Evolutionary conservation across 2,113 vertebrate genomes (phyloP), one percentile per base, ranked within the genome.

Genomic region (Austrofundulus limnaeus): DNA sequence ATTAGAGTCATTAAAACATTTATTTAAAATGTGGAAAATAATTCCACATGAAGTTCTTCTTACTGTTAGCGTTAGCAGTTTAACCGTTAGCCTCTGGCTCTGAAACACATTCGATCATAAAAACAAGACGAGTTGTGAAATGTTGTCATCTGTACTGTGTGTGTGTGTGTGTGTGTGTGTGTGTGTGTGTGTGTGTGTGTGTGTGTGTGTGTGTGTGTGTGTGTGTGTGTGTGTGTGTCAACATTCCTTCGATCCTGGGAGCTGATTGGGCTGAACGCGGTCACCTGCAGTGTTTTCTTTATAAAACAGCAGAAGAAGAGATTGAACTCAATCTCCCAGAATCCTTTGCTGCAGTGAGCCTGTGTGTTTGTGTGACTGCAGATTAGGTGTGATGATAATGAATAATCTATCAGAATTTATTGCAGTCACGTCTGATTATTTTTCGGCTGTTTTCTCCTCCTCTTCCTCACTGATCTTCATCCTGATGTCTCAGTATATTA

Each of bases 341-440:
- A 66, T 84, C 61, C 81, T 88, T 90, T 89, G 89, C 85, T 89
- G 52, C 70, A 85, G 82, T 85, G 81, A 88, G 83, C 87, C 87
- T 76, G 77, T 86, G 81, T 55, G 0, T 63, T 66, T 86, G 85
- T 82, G 69, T 76, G 77, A 78, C 81, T 77, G 72, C 80, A 75
- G 82, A 83, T 61, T 53, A 61, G 53, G 51, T 72, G 82, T 76
- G 62, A 52, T 64, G 65, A 71, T 75, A 25, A 66, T 38, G 76
- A 38, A 60, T 65, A 51, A 77, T 77, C 61, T 68, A 77, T 82
- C 63, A 68, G 77, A 73, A 67, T 52, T 63, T 80, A 61, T 77
- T 54, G 28, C 28, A 28, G 3, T 28, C 7, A 28, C 7, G 20
- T 66, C 46, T 68, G 48, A 41, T 72, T 43, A 34, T 61, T 75